phyloP scores from a whole-genome alignment of 1,140 invertebrate genomes.

The Atta colombica region DNA sequence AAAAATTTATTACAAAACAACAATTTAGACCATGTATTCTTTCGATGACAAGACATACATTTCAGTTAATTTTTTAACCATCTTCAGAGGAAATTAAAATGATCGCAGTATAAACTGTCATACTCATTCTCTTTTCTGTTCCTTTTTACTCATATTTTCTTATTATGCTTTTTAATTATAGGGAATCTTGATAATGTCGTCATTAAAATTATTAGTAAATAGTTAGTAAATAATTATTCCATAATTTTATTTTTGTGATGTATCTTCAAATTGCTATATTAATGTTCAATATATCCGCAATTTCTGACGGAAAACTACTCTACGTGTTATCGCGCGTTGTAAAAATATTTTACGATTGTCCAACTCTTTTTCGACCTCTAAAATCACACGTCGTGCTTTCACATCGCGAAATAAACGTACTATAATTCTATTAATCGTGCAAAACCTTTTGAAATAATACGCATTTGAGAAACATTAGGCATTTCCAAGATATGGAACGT shows the following conservation, averaged over 20 bases:
- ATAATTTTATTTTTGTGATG: neutral
- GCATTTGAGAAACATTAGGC: neutral
- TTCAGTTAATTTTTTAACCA: no score
- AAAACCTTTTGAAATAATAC: slow-evolving; percentile 17
- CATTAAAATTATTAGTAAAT: no score
- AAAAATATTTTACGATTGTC: neutral
- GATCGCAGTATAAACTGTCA: no score
- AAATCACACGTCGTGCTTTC: neutral
- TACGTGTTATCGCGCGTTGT: neutral
- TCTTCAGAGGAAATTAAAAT: no score
- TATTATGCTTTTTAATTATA: no score
- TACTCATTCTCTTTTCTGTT: no score
- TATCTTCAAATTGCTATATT: neutral
- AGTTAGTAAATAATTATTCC: no score
- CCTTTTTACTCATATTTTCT: no score
- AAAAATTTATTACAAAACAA: no score
- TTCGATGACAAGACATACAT: no score
- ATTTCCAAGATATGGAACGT: slow-evolving; percentile 35
- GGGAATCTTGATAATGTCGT: no score
- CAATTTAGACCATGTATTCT: no score
- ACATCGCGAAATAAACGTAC: neutral
- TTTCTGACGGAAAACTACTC: neutral
- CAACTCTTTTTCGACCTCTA: neutral
- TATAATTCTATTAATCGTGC: neutral
- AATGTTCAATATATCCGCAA: neutral